Evolutionary conservation across 2,797 vertebrate species (phyloP).

Genomic region (Sebastes goodei): DNA sequence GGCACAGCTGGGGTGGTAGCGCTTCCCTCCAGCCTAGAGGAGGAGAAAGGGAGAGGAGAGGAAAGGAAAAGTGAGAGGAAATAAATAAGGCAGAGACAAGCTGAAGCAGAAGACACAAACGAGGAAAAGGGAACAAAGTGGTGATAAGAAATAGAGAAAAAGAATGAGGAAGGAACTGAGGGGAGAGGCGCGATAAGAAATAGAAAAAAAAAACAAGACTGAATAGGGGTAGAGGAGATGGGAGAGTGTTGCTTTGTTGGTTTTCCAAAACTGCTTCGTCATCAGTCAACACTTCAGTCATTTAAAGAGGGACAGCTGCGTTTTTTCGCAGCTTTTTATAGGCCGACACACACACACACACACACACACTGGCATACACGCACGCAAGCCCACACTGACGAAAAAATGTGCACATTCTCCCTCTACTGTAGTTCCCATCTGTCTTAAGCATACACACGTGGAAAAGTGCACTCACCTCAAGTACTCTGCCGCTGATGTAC

Average conservation of each 20-base stretch:
- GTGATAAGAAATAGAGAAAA: slow-evolving; percentile 25
- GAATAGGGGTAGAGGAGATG: slow-evolving; percentile 13
- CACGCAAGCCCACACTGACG: background rate
- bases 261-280: slow-evolving; percentile 38
- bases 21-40: slow-evolving; percentile 92
- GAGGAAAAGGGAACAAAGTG: slow-evolving; percentile 12
- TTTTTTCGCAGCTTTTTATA: slow-evolving; percentile 48
- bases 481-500: slow-evolving; percentile 94
- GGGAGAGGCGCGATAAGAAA: slow-evolving; percentile 9
- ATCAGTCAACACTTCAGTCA: slow-evolving; percentile 44
- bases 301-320: slow-evolving; percentile 54
- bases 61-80: background rate
- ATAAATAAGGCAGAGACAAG: background rate
- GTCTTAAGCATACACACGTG: background rate
- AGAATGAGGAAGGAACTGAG: slow-evolving; percentile 13
- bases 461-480: slow-evolving; percentile 87
- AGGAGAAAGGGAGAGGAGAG: background rate
- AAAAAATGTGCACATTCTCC: background rate
- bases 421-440: background rate
- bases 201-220: background rate
- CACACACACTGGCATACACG: background rate
- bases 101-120: slow-evolving; percentile 11
- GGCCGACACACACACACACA: background rate
- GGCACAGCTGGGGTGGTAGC: slow-evolving; percentile 95
- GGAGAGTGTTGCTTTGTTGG: slow-evolving; percentile 27